Percentiles rank a stretch among this genome's conserved stretches.
Evolutionary conservation across 2,888 invertebrate genomes (phyloP).

Genomic region (Rhamphomyia laevipes): DNA sequence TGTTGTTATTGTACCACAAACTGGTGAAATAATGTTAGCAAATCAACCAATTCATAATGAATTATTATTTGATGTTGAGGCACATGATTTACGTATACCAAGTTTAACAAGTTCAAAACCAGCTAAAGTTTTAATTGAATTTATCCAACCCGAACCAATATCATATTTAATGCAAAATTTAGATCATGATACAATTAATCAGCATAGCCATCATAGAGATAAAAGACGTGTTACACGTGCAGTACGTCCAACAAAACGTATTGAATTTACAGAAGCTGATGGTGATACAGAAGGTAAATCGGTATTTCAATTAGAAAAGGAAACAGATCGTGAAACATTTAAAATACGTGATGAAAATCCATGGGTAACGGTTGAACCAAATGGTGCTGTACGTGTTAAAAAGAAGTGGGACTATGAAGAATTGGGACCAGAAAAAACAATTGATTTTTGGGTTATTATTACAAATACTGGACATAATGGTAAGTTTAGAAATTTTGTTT

Average conservation of each 20-base stretch:
- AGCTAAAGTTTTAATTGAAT: conserved; percentile 66
- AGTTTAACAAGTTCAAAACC: conserved; percentile 56
- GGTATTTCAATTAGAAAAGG: conserved; percentile 82
- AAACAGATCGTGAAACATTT: conserved; percentile 83
- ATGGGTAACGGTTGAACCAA: conserved; percentile 86
- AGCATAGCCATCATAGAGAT: conserved; percentile 48
- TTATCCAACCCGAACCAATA: conserved; percentile 47
- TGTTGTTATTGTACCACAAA: conserved; percentile 83
- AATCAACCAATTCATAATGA: conserved; percentile 58
- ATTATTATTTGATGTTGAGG: conserved; percentile 61
- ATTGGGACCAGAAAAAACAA: conserved; percentile 84
- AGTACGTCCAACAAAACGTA: conserved; percentile 87
- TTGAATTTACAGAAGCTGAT: conserved; percentile 84
- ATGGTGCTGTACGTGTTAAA: conserved; percentile 84
- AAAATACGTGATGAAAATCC: conserved; percentile 88
- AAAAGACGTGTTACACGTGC: conserved; percentile 77
- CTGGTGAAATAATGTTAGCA: conserved; percentile 75
- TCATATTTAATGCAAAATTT: conserved; percentile 47
- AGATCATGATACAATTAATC: conserved; percentile 37
- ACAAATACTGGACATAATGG: conserved; percentile 81
- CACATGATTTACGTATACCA: conserved; percentile 70
- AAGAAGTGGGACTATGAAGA: conserved; percentile 97
- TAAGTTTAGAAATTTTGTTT: conserved; percentile 38
- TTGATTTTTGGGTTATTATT: conserved; percentile 92
- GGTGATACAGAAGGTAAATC: conserved; percentile 79